Evolutionary conservation across 2,797 vertebrate genomes (phyloP).

Genomic region (Allochrocebus solatus): DNA sequence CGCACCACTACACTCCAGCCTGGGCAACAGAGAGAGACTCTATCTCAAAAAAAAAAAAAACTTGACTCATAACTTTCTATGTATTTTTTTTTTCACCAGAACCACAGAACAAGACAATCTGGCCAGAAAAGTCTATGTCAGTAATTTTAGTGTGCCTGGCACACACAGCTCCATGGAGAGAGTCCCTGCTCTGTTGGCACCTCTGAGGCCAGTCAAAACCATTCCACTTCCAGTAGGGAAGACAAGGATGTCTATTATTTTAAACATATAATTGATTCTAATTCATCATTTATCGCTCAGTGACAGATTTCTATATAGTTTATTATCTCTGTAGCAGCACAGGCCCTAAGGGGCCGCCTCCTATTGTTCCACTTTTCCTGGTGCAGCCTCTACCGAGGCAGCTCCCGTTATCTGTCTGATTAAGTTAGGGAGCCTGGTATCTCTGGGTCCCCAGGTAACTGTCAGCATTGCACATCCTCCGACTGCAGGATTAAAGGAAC

Average conservation of each 20-base stretch:
- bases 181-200: conserved; percentile 24
- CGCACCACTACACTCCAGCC: too few species aligned
- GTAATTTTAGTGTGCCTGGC: neutral
- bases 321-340: conserved; percentile 83
- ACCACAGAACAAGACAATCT: neutral
- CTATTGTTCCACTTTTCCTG: conserved; percentile 80
- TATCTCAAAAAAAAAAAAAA: too few species aligned
- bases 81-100: neutral
- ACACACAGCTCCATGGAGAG: accelerated
- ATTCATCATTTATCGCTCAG: conserved; percentile 86
- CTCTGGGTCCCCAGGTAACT: conserved; percentile 80
- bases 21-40: too few species aligned
- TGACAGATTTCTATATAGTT: conserved; percentile 87
- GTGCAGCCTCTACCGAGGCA: conserved; percentile 72
- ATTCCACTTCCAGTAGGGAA: conserved; percentile 65
- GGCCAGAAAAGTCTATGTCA: neutral
- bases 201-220: conserved; percentile 71
- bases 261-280: conserved; percentile 88
- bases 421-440: conserved; percentile 84
- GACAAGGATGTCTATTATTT: conserved; percentile 84
- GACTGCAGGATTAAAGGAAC: conserved; percentile 61
- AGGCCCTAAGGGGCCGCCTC: conserved; percentile 70
- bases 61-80: neutral
- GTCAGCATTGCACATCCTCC: conserved; percentile 54
- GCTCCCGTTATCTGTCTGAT: conserved; percentile 84